Conservation (phyloP, 2,888 invertebrate genomes). For the Pachliopta kotzebuea region DNA sequence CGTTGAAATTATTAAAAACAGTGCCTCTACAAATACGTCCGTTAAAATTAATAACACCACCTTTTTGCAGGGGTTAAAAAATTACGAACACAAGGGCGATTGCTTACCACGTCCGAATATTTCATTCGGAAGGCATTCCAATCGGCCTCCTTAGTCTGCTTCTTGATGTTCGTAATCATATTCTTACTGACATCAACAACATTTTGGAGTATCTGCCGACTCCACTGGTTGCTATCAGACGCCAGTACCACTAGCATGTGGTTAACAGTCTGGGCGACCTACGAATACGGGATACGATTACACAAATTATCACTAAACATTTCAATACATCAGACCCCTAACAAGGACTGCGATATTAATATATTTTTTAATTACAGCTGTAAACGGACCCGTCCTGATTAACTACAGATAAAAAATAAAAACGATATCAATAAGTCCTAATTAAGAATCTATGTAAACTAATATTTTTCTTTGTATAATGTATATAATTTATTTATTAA, state of each 20-base stretch:
- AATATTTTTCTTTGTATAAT: no score
- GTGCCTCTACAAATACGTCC: no score
- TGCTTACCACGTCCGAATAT: conserved; percentile 71
- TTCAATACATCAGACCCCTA: no score
- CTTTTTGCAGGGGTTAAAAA: neutral
- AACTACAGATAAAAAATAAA: no score
- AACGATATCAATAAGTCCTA: no score
- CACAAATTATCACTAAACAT: no score
- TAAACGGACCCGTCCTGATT: no score
- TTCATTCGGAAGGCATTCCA: conserved; percentile 61
- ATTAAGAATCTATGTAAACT: no score
- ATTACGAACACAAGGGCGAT: neutral
- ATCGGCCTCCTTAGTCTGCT: conserved; percentile 45
- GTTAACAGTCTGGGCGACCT: conserved; percentile 74
- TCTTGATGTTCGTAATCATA: conserved; percentile 47
- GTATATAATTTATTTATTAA: no score
- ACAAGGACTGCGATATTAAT: no score
- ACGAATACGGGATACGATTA: neutral
- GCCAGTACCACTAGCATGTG: conserved; percentile 75
- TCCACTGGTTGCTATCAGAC: conserved; percentile 79
- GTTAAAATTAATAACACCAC: neutral
- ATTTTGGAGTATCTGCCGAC: conserved; percentile 77
- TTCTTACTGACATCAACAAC: conserved; percentile 79
- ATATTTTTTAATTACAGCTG: no score
- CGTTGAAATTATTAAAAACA: no score